Evolutionary conservation across 2,797 vertebrate genomes (phyloP).

Genomic region (Catostomus latipinnis): DNA sequence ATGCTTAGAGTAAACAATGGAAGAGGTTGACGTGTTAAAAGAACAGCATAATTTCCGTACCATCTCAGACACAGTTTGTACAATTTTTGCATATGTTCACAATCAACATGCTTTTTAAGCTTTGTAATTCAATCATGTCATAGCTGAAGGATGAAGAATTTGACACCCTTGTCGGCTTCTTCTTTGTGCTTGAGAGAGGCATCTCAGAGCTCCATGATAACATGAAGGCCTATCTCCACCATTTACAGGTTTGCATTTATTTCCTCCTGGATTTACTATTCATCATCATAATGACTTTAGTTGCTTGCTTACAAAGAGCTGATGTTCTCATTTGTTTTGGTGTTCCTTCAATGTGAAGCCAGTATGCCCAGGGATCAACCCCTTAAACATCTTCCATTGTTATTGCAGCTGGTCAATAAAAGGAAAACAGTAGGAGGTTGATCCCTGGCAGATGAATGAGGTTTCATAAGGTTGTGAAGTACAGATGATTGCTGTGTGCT

Average conservation of each 20-base stretch:
- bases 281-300: background rate
- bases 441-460: slow-evolving; percentile 10
- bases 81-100: background rate
- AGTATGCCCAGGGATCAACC: background rate
- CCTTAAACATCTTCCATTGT: slow-evolving; percentile 17
- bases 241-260: slow-evolving; percentile 81
- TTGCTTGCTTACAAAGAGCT: background rate
- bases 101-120: too few species aligned
- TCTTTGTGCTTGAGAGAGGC: slow-evolving; percentile 82
- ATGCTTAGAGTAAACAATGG: slow-evolving; percentile 22
- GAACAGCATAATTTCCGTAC: background rate
- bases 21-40: background rate
- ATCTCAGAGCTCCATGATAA: slow-evolving; percentile 85
- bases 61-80: background rate
- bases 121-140: background rate
- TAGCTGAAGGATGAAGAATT: slow-evolving; percentile 88
- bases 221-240: slow-evolving; percentile 79
- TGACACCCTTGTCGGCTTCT: slow-evolving; percentile 84
- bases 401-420: slow-evolving; percentile 31
- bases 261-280: slow-evolving; percentile 2
- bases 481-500: background rate
- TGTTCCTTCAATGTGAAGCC: background rate
- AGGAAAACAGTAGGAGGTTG: slow-evolving; percentile 2
- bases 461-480: background rate
- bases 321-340: slow-evolving; percentile 14